These are phyloP conservation scores for Stegodyphus dumicola DNA, from an alignment of 1,140 invertebrate species.

Conservation along the genomic window DNA sequence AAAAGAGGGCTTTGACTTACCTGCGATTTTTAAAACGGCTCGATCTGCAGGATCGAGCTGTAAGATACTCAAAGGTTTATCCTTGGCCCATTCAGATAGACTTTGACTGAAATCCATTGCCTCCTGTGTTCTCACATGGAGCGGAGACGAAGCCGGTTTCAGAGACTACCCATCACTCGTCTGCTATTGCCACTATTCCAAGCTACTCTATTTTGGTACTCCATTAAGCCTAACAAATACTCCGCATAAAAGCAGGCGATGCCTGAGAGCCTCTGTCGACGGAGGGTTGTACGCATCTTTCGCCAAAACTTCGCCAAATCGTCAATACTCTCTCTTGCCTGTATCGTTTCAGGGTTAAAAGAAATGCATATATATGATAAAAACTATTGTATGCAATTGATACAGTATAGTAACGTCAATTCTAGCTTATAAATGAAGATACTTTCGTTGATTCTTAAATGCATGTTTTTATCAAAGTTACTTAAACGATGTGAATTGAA, in stretches of 20 bases:
- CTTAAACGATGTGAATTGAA: too few relatives aligned
- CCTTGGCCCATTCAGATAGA: constrained; percentile 87
- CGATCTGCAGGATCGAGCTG: constrained; percentile 94
- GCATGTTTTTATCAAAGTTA: too few relatives aligned
- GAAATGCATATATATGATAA: too few relatives aligned
- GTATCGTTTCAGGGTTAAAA: too few relatives aligned
- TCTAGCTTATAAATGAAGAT: too few relatives aligned
- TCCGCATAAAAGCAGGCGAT: not conserved
- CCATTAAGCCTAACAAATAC: constrained; percentile 58
- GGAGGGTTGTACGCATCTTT: constrained; percentile 18
- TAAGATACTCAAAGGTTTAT: constrained; percentile 93
- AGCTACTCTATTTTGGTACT: constrained; percentile 53
- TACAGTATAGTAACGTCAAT: too few relatives aligned
- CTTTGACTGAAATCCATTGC: constrained; percentile 60
- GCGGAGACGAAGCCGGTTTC: constrained; percentile 44
- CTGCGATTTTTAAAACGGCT: constrained; percentile 94
- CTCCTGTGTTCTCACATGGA: constrained; percentile 10
- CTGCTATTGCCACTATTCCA: not conserved
- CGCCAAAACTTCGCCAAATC: constrained; percentile 52
- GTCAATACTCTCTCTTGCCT: not conserved
- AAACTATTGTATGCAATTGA: too few relatives aligned
- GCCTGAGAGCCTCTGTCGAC: constrained; percentile 19
- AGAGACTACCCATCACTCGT: constrained; percentile 13
- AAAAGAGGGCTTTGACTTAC: constrained; percentile 73
- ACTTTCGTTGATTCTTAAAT: too few relatives aligned